Conservation (phyloP, 2,888 invertebrate species). For the Cosmorhoe ocellata region DNA sequence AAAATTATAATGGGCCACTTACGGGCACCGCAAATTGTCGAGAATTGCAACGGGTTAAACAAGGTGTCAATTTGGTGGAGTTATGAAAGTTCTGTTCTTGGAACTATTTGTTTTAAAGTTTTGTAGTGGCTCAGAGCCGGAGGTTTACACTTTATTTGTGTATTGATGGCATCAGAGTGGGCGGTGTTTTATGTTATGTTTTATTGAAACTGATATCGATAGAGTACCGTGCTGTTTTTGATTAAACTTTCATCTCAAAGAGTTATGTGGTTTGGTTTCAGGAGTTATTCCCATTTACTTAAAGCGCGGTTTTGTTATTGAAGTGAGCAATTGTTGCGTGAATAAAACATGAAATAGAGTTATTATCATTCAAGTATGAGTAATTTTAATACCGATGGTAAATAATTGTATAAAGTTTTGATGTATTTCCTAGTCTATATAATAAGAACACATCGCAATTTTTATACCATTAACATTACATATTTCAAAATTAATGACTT, state of each 20-base stretch:
- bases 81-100: slow-evolving; percentile 78
- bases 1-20: slow-evolving; percentile 78
- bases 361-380: too few species aligned
- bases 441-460: too few species aligned
- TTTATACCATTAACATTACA: too few species aligned
- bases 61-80: slow-evolving; percentile 81
- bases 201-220: slow-evolving; percentile 57
- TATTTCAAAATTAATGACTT: too few species aligned
- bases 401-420: too few species aligned
- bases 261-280: slow-evolving; percentile 5
- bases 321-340: too few species aligned
- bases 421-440: too few species aligned
- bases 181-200: slow-evolving; percentile 62
- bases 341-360: too few species aligned
- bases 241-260: slow-evolving; percentile 25
- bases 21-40: slow-evolving; percentile 76
- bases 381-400: too few species aligned
- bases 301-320: too few species aligned
- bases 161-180: slow-evolving; percentile 57
- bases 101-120: slow-evolving; percentile 80
- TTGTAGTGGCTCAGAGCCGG: slow-evolving; percentile 46
- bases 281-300: slow-evolving; percentile 1
- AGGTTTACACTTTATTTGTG: slow-evolving; percentile 68
- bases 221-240: slow-evolving; percentile 25
- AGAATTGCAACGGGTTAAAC: slow-evolving; percentile 75